Conservation (phyloP, 2,113 vertebrate genomes). For the Copsychus sechellarum region DNA sequence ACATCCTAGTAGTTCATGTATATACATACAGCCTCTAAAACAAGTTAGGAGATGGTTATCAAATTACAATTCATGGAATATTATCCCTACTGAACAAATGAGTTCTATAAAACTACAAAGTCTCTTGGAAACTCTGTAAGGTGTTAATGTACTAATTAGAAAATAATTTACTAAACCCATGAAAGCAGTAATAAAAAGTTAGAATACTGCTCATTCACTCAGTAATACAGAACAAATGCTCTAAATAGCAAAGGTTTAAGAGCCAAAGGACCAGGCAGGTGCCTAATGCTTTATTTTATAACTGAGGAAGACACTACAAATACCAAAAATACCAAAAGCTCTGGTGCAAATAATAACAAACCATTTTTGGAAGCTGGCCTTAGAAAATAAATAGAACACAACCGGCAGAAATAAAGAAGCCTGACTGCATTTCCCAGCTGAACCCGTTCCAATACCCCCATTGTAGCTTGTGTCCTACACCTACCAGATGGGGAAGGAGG, state of each 20-base stretch:
- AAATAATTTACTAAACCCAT: background rate
- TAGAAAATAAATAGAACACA: background rate
- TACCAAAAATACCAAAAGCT: background rate
- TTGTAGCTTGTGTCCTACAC: rapidly evolving
- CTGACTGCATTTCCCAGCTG: background rate
- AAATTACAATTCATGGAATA: background rate
- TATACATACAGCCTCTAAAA: background rate
- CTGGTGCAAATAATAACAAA: background rate
- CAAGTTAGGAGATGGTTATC: background rate
- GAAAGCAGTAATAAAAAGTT: background rate
- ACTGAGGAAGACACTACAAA: background rate
- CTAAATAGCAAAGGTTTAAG: background rate
- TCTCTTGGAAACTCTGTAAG: background rate
- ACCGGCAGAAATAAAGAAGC: background rate
- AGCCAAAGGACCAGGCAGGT: background rate
- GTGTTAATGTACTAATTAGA: background rate
- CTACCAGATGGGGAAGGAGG: rapidly evolving
- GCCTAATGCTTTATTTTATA: background rate
- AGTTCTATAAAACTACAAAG: background rate
- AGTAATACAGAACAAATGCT: background rate
- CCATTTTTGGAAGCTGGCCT: background rate
- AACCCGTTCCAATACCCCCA: background rate
- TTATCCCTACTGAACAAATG: background rate
- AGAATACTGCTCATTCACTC: background rate
- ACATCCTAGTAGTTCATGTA: background rate